Base-by-base conservation (phyloP, 2,113 vertebrate genomes). In the Entomyzon cyanotis region DNA sequence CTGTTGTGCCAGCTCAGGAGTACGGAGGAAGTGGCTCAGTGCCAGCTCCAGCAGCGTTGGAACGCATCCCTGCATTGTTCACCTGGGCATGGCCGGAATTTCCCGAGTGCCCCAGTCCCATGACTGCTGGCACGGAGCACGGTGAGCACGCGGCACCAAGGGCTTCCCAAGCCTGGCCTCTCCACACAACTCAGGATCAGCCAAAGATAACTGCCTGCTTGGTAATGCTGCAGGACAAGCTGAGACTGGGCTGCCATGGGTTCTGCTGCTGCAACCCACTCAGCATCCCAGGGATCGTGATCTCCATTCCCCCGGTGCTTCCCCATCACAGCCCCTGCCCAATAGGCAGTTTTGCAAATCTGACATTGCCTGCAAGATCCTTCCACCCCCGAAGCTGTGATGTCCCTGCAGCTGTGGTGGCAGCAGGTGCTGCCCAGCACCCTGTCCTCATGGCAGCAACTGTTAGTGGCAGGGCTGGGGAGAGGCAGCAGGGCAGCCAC, bases 391-490 rank as follows among this genome's bases (percentile, higher is more conserved):
- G 0, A 35, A 68, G 80, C 3, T 2, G 14, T 41, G 50, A 42
- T 42, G 8, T 31, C 37, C 15, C 17, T 52, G 70, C 92, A 96
- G 97, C 95, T 96, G 95, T 3, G 46, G 75, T 1, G 2, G 83
- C 79, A 95, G 95, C 96, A 97, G 97, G 95, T 95, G 95, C 73
- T 87, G 65, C 86, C 71, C 92, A 53, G 60, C 82, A 82, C 64
- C 59, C 78, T 21, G 12, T 83, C 62, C 46, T 88, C 19, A 0
- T 0, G 0, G 91, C n/a, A 0, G 78, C 94, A 96, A 96, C 94
- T 97, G 97, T 18, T 64, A 47, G 86, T 28, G 4, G 62, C 88
- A 62, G 63, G 35, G 44, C 90, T 3, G 4, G 41, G 63, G 52
- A 93, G 64, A 58, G 44, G 69, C 52, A 49, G 89, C 65, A 42